Percentiles rank a stretch among this genome's conserved stretches.
Evolutionary conservation across 2,113 vertebrate species (phyloP).

Genomic region (Oceanites oceanicus): DNA sequence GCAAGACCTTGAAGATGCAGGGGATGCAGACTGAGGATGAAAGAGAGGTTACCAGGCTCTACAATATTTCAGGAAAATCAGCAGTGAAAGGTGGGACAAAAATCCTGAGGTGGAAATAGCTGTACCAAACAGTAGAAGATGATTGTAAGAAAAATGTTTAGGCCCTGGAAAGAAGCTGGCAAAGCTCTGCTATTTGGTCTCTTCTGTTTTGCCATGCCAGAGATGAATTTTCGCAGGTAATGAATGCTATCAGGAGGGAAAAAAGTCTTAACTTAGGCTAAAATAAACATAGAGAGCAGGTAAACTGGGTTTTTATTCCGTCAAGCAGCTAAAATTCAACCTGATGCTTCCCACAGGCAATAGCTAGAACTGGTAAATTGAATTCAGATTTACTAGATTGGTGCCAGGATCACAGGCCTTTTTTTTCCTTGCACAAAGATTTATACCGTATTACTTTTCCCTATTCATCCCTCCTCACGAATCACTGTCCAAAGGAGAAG

Average conservation of each 20-base stretch:
- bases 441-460: neutral
- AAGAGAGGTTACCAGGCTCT: neutral
- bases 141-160: neutral
- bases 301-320: neutral
- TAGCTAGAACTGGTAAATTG: neutral
- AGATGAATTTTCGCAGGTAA: neutral
- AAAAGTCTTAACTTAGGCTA: neutral
- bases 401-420: neutral
- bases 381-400: conserved; percentile 36
- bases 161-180: neutral
- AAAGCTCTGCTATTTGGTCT: neutral
- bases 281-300: neutral
- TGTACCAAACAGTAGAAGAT: neutral
- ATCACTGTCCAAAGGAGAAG: neutral
- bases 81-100: neutral
- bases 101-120: conserved; percentile 2
- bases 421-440: neutral
- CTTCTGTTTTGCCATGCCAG: neutral
- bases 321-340: conserved; percentile 23
- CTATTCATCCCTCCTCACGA: neutral
- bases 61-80: conserved; percentile 25
- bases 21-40: neutral
- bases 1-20: neutral
- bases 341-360: conserved; percentile 14
- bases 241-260: neutral